Evolutionary conservation across 2,888 invertebrate genomes (phyloP).

Genomic region (Sicus ferrugineus): DNA sequence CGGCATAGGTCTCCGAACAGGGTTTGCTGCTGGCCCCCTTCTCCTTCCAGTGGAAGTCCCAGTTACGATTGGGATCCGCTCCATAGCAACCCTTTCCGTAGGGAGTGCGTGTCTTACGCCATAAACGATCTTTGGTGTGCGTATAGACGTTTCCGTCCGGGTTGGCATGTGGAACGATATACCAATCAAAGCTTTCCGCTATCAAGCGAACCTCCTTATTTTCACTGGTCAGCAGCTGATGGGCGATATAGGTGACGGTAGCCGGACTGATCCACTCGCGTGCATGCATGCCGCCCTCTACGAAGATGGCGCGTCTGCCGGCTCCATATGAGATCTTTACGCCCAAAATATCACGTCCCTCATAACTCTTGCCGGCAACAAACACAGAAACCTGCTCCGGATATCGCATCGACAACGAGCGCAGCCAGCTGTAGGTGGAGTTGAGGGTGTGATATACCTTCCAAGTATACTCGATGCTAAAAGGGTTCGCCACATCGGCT

Average conservation of each 20-base stretch:
- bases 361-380: slow-evolving; percentile 67
- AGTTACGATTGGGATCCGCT: slow-evolving; percentile 81
- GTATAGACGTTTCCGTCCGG: slow-evolving; percentile 80
- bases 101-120: slow-evolving; percentile 72
- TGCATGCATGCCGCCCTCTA: slow-evolving; percentile 74
- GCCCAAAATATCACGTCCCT: slow-evolving; percentile 71
- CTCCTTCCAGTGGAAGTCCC: slow-evolving; percentile 74
- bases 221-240: slow-evolving; percentile 69
- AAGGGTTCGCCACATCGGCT: slow-evolving; percentile 43
- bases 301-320: slow-evolving; percentile 66
- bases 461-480: slow-evolving; percentile 51
- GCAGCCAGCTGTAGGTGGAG: slow-evolving; percentile 69
- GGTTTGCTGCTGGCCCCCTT: slow-evolving; percentile 69
- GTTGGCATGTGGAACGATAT: slow-evolving; percentile 77
- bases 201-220: slow-evolving; percentile 65
- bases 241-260: slow-evolving; percentile 70
- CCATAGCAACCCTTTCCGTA: slow-evolving; percentile 68
- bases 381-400: slow-evolving; percentile 66
- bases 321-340: slow-evolving; percentile 64
- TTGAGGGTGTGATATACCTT: slow-evolving; percentile 55
- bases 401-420: slow-evolving; percentile 63
- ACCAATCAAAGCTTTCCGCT: slow-evolving; percentile 73
- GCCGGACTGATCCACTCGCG: slow-evolving; percentile 81
- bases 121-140: slow-evolving; percentile 67
- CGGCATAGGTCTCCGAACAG: slow-evolving; percentile 73